phyloP scores from a whole-genome alignment of 2,113 vertebrate genomes.

The Sinosuthora webbiana region DNA sequence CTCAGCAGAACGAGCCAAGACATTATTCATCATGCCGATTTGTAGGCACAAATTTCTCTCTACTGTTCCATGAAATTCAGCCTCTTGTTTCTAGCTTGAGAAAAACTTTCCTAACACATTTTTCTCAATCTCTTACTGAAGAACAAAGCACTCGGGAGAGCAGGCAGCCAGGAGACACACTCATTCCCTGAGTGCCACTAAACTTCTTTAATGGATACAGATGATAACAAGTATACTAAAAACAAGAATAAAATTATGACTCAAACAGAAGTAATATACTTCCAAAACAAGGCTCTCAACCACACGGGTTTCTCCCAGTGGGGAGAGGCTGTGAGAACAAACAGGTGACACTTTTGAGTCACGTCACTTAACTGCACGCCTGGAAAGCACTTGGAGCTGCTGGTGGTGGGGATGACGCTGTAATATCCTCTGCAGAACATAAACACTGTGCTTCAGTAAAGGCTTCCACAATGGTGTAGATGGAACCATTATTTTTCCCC shows the following conservation, averaged over 20 bases:
- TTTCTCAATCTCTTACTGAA: neutral
- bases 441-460: neutral
- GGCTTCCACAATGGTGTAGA: neutral
- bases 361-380: neutral
- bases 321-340: neutral
- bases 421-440: neutral
- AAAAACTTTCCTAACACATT: neutral
- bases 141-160: neutral
- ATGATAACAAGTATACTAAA: constrained; percentile 15
- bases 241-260: neutral
- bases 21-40: neutral
- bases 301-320: neutral
- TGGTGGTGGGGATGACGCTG: neutral
- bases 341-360: neutral
- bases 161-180: neutral
- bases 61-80: no score
- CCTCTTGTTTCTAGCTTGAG: neutral
- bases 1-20: neutral
- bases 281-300: constrained; percentile 4
- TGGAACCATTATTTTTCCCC: neutral
- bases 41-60: neutral
- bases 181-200: neutral
- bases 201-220: neutral
- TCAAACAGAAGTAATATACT: constrained; percentile 15
- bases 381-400: neutral